Evolutionary conservation across 2,113 vertebrate genomes (phyloP).

Genomic region (Bubo blakistoni): DNA sequence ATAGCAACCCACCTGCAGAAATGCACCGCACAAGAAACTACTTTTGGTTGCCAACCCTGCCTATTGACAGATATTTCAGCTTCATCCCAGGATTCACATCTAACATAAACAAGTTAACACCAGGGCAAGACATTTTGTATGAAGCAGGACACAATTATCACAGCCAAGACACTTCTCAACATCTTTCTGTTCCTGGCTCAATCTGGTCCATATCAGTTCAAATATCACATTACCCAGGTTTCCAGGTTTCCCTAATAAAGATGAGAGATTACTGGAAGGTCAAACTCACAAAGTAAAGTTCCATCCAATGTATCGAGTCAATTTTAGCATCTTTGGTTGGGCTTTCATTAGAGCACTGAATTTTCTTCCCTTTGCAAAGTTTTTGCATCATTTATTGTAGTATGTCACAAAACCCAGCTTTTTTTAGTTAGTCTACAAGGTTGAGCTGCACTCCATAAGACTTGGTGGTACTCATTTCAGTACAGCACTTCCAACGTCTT

Average conservation of each 20-base stretch:
- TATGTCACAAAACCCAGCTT: background rate
- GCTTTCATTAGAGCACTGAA: background rate
- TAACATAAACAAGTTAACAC: background rate
- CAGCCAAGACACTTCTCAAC: background rate
- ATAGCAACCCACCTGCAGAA: background rate
- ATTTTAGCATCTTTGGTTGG: background rate
- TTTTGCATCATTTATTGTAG: background rate
- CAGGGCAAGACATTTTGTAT: background rate
- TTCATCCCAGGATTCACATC: background rate
- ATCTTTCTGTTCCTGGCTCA: background rate
- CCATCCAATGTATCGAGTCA: background rate
- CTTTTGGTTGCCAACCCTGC: background rate
- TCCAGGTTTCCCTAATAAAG: background rate
- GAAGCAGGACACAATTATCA: background rate
- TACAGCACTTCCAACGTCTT: background rate
- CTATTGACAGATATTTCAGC: background rate
- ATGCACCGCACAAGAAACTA: background rate
- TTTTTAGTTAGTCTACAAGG: background rate
- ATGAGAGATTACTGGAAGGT: background rate
- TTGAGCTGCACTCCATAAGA: background rate
- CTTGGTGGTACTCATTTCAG: background rate
- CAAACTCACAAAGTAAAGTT: background rate
- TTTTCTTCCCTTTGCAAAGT: background rate
- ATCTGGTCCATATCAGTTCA: background rate
- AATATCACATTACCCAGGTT: background rate